These are phyloP conservation scores for Gobio occitaniae DNA, from an alignment of 2,797 vertebrate genomes.

Conservation along the genomic window DNA sequence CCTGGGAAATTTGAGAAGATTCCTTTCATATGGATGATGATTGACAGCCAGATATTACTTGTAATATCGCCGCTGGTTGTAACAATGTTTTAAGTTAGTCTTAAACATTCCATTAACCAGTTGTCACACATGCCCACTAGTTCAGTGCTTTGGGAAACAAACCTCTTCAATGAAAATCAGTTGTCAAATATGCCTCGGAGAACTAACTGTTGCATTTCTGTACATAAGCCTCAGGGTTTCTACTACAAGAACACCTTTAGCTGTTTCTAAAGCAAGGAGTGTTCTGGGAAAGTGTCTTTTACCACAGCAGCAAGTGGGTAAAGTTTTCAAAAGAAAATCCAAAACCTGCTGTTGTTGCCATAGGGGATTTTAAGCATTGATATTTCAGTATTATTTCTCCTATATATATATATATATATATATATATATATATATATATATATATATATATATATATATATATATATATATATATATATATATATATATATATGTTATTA, in stretches of 20 bases:
- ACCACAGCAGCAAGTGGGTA: neutral
- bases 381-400: no score
- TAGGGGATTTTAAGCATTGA: neutral
- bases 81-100: conserved; percentile 34
- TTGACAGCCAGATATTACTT: conserved; percentile 33
- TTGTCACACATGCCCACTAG: conserved; percentile 26
- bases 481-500: no score
- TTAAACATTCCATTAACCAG: conserved; percentile 43
- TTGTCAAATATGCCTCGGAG: neutral
- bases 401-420: no score
- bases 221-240: conserved; percentile 14
- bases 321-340: neutral
- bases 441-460: no score
- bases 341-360: neutral
- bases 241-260: neutral
- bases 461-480: no score
- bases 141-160: conserved; percentile 46
- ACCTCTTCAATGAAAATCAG: conserved; percentile 19
- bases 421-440: no score
- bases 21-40: conserved; percentile 3
- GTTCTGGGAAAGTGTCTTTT: neutral
- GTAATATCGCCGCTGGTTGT: conserved; percentile 18
- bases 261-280: conserved; percentile 5
- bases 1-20: neutral
- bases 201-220: conserved; percentile 1